phyloP scores from a whole-genome alignment of 2,888 invertebrate genomes.

The Lumbricus terrestris region DNA sequence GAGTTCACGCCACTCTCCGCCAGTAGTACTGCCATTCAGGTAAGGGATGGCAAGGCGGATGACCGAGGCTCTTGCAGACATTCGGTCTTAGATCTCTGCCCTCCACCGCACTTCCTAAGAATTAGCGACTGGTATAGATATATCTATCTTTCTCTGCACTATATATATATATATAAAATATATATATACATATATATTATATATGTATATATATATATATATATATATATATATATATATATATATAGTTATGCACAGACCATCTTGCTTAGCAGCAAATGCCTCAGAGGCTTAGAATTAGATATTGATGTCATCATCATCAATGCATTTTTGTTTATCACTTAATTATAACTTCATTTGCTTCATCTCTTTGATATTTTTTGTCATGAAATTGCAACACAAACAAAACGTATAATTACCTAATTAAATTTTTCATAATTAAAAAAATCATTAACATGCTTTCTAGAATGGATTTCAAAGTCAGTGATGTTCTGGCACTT shows the following conservation, averaged over 20 bases:
- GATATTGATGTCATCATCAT: too few species aligned
- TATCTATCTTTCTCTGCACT: neutral
- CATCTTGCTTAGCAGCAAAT: neutral
- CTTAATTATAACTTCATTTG: neutral
- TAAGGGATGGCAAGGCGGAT: constrained; percentile 28
- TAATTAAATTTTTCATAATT: too few species aligned
- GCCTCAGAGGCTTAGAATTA: neutral
- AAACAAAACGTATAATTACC: neutral
- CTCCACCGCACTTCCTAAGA: neutral
- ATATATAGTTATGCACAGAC: neutral
- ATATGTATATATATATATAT: too few species aligned
- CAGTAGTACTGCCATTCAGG: constrained; percentile 68
- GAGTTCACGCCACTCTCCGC: constrained; percentile 80
- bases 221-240: too few species aligned
- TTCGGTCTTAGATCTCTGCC: neutral
- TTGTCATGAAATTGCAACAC: neutral
- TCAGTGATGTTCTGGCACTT: too few species aligned
- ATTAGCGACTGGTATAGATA: neutral
- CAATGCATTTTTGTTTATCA: neutral
- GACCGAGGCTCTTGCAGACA: neutral
- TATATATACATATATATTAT: too few species aligned
- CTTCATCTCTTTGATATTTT: neutral
- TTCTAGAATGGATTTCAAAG: too few species aligned
- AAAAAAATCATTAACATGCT: too few species aligned
- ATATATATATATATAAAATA: too few species aligned